Evolutionary conservation across 35 echinoderm and acorn worm species (phyloP), one percentile per base, ranked within the genome.

Genomic region (Lytechinus variegatus): DNA sequence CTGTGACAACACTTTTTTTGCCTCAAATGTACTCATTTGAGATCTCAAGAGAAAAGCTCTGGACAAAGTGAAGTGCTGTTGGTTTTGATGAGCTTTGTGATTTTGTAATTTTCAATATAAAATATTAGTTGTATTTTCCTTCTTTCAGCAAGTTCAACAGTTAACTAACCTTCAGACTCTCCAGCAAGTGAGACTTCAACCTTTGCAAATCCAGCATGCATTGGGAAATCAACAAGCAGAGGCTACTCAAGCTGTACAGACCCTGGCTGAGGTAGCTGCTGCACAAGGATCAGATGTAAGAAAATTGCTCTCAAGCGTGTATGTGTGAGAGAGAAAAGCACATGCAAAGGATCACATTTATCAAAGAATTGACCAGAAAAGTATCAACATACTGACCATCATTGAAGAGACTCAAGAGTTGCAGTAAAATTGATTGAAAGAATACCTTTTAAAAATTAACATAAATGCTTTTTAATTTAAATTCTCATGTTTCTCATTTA

Each of bases 191-290:
- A 97, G 95, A 55, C 91, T 99, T 33, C 95, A 97, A 13, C 98
- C 95, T 27, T 93, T 99, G 29, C 96, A 96, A 8, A 97, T 99
- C 54, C 98, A 99, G 71, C 97, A 96, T 87, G 8, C 93, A 27
- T 53, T 79, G 8, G 86, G 52, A 10, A 95, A 94, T 27, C 96
- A 95, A 10, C 96, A 96, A 86, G 92, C 93, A 33, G 95, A 97
- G 57, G 98, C 98, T 54, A 97, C 95, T 24, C 98, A 99, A 86
- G 97, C 95, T 7, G 96, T 98, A 11, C 97, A 97, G 95, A 98
- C 98, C 6, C 94, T 99, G 27, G 97, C 97, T 27, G 97, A 98
- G 66, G 97, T 98, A 6, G 98, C 98, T 16, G 96, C 97, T 19
- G 94, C 95, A n/a, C 95, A 96, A 54, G 95, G 95, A 52, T 53